Evolutionary conservation across 2,113 vertebrate species (phyloP).

Genomic region (Puntigrus tetrazona): DNA sequence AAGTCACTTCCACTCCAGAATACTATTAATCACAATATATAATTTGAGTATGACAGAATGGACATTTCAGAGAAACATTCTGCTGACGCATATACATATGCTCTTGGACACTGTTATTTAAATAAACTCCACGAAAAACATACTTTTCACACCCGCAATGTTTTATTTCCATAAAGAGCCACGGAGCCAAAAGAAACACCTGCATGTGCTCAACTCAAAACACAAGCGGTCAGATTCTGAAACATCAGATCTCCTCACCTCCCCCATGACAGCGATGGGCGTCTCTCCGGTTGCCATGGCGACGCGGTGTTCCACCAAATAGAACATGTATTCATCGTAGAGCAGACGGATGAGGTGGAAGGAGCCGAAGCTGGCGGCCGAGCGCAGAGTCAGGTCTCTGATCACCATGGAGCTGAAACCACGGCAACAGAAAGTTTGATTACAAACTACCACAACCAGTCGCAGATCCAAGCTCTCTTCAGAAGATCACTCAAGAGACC

Average conservation of each 20-base stretch:
- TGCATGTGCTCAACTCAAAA: neutral
- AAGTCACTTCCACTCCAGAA: neutral
- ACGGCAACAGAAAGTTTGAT: conserved; percentile 15
- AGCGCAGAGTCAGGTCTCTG: conserved; percentile 94
- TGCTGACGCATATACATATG: neutral
- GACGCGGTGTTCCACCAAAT: conserved; percentile 96
- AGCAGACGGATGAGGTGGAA: conserved; percentile 97
- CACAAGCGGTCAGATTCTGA: neutral
- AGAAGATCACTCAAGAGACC: neutral
- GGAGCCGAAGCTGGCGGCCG: conserved; percentile 94
- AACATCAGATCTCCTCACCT: conserved; percentile 76
- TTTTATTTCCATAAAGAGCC: no score
- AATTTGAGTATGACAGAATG: neutral
- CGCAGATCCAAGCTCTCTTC: neutral
- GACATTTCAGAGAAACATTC: neutral
- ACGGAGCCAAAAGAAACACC: neutral
- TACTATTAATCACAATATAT: neutral
- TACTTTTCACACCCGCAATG: no score
- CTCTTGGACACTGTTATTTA: neutral
- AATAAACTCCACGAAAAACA: neutral
- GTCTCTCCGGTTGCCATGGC: conserved; percentile 94
- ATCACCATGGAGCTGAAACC: conserved; percentile 95
- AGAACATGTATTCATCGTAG: conserved; percentile 99
- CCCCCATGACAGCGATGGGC: conserved; percentile 96
- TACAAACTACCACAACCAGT: neutral